These are phyloP conservation scores for Schrankia costaestrigalis DNA, from an alignment of 2,888 invertebrate genomes.

Conservation along the genomic window DNA sequence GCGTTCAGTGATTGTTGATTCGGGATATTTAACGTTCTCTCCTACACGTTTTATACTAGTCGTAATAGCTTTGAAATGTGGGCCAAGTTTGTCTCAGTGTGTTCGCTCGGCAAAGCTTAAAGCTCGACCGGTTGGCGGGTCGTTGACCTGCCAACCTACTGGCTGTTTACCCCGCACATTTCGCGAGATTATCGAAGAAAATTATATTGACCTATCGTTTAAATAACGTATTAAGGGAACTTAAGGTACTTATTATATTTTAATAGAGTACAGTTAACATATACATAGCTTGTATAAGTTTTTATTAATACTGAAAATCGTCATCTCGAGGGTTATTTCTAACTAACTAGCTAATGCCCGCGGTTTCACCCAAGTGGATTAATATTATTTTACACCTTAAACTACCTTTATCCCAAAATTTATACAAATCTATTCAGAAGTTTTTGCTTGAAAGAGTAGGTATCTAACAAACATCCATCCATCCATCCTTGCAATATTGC, in stretches of 20 bases:
- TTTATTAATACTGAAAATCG: no score
- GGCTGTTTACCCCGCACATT: conserved; percentile 47
- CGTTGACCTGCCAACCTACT: conserved; percentile 75
- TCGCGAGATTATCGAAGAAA: conserved; percentile 32
- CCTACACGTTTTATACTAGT: conserved; percentile 25
- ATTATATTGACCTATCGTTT: conserved; percentile 30
- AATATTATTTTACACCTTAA: no score
- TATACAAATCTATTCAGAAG: no score
- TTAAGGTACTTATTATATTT: no score
- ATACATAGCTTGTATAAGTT: no score
- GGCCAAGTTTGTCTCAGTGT: conserved; percentile 71
- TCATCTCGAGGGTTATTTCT: no score
- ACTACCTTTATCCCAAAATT: no score
- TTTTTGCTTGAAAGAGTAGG: no score
- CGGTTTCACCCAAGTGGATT: conserved; percentile 8
- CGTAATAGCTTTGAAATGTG: conserved; percentile 57
- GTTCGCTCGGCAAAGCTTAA: conserved; percentile 65
- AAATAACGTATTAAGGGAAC: conserved; percentile 22
- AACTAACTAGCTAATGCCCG: conserved; percentile 15
- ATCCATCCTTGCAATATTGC: no score
- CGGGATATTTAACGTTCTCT: conserved; percentile 16
- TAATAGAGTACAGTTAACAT: no score
- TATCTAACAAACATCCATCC: no score
- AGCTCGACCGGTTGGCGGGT: conserved; percentile 73
- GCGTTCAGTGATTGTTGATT: no score